A percentile compares a stretch with the other conserved stretches of the same genome.
Conservation (phyloP, 2,113 vertebrate species). For the Strigops habroptila region DNA sequence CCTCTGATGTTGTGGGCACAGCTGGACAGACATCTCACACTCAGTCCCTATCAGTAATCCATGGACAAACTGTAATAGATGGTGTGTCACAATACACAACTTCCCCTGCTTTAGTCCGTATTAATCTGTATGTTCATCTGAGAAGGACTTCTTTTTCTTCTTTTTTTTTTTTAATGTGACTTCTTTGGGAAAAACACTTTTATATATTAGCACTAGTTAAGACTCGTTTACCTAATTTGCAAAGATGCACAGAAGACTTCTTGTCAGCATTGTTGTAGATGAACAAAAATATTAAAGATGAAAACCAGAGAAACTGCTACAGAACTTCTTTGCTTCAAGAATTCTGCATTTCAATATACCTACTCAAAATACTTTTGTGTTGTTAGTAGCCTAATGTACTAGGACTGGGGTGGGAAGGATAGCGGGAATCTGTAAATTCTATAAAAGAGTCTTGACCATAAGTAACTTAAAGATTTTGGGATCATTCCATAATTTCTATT, state of each 20-base stretch:
- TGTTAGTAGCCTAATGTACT: neutral
- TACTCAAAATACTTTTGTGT: neutral
- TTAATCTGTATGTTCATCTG: neutral
- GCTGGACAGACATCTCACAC: rapidly evolving
- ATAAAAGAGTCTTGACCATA: slow-evolving; percentile 26
- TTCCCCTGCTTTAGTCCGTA: neutral
- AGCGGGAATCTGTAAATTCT: neutral
- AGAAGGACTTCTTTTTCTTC: neutral
- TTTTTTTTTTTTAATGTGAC: too few relatives aligned
- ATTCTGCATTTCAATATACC: neutral
- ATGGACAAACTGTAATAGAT: neutral
- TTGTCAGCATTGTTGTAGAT: neutral
- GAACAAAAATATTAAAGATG: neutral
- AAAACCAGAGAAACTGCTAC: neutral
- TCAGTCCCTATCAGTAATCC: neutral
- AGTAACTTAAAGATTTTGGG: slow-evolving; percentile 54
- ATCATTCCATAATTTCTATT: slow-evolving; percentile 53
- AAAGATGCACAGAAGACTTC: neutral
- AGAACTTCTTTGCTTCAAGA: neutral
- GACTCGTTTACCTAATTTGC: neutral
- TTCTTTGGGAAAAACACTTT: neutral
- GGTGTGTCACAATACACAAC: neutral
- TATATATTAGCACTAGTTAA: neutral
- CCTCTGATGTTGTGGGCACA: neutral
- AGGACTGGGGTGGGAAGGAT: neutral